Conservation (phyloP, 64 coral and sea anemone genomes). For the Montipora sp. region DNA sequence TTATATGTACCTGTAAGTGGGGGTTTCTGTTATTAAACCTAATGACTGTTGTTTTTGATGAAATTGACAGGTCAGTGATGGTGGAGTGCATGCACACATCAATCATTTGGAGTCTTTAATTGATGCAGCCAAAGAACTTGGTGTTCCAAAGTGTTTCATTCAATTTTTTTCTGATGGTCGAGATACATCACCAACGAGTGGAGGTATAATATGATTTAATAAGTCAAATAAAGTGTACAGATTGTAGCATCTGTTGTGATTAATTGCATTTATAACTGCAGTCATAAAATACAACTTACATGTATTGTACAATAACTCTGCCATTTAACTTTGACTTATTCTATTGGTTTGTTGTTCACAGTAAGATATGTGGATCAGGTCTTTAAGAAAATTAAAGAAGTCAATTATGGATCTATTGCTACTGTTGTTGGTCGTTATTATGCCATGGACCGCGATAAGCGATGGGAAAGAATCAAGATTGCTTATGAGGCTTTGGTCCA, state of each 20-base stretch:
- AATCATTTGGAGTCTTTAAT: slow-evolving; percentile 87
- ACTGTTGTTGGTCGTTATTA: slow-evolving; percentile 93
- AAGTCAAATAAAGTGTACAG: not conserved
- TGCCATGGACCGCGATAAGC: slow-evolving; percentile 98
- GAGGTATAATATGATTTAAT: slow-evolving; percentile 68
- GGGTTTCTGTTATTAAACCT: not conserved
- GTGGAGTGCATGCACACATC: slow-evolving; percentile 96
- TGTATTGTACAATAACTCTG: not conserved
- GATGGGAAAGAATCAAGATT: slow-evolving; percentile 98
- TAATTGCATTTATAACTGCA: not conserved
- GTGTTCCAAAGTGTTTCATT: slow-evolving; percentile 92
- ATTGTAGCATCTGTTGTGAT: not conserved
- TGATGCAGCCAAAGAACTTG: slow-evolving; percentile 93
- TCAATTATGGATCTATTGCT: slow-evolving; percentile 95
- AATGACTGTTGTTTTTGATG: not conserved
- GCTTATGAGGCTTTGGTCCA: slow-evolving; percentile 94
- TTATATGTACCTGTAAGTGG: too few relatives aligned
- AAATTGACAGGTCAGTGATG: slow-evolving; percentile 84
- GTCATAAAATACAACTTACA: not conserved
- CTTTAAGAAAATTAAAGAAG: slow-evolving; percentile 88
- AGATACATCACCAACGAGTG: slow-evolving; percentile 96
- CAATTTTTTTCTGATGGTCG: slow-evolving; percentile 99
- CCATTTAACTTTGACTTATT: not conserved
- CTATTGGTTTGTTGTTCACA: slow-evolving; percentile 22
- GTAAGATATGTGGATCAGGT: slow-evolving; percentile 96